Conservation (phyloP, 2,888 invertebrate genomes). For the Bombylius major region DNA sequence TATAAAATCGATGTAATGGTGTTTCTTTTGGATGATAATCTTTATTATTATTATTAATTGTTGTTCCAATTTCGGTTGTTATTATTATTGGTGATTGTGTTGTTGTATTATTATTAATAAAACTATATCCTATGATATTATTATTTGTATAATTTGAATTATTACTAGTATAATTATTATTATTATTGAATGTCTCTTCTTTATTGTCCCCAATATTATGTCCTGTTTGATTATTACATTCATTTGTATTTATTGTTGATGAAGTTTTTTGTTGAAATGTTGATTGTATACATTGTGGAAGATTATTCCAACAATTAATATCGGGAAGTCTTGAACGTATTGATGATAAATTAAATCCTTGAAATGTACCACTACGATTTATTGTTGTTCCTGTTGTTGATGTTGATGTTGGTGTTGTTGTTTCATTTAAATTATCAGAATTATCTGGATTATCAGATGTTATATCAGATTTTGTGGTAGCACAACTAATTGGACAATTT, state of each 20-base stretch:
- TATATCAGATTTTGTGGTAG: slow-evolving; percentile 29
- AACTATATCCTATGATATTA: slow-evolving; percentile 34
- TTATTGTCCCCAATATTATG: too few relatives aligned
- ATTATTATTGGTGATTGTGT: too few relatives aligned
- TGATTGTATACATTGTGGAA: slow-evolving; percentile 20
- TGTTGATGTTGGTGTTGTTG: slow-evolving; percentile 17
- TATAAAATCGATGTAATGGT: slow-evolving; percentile 35
- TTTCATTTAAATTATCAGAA: slow-evolving; percentile 18
- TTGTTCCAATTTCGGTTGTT: slow-evolving; percentile 6
- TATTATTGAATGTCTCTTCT: background rate
- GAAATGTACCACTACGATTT: slow-evolving; percentile 18
- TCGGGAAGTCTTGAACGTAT: slow-evolving; percentile 56
- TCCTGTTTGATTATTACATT: background rate
- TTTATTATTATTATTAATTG: slow-evolving; percentile 5
- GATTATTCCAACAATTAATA: slow-evolving; percentile 34
- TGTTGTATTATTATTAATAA: slow-evolving; percentile 18
- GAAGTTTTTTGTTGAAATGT: background rate
- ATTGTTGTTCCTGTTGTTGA: slow-evolving; percentile 15
- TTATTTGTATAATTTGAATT: slow-evolving; percentile 26
- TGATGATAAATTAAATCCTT: slow-evolving; percentile 5
- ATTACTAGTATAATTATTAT: background rate
- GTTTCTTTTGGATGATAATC: slow-evolving; percentile 24
- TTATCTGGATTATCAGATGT: slow-evolving; percentile 28
- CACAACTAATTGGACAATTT: slow-evolving; percentile 47
- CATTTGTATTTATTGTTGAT: background rate